Percentiles rank a stretch among this genome's conserved stretches.
Evolutionary conservation across 1,140 invertebrate genomes (phyloP).

Genomic region (Holcopasites calliopsidis): DNA sequence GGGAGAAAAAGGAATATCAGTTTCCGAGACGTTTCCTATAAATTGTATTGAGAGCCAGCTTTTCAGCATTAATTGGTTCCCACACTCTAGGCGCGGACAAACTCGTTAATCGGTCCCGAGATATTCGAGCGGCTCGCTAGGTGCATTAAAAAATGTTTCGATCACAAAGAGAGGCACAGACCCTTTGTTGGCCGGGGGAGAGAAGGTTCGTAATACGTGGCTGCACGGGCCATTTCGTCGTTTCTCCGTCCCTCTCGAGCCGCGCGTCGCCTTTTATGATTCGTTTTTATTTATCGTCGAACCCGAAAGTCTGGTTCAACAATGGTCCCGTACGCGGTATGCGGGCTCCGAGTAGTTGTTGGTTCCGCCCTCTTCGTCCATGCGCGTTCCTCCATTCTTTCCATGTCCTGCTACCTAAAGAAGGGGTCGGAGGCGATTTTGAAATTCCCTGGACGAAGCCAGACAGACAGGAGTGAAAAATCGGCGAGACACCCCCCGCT

Average conservation of each 20-base stretch:
- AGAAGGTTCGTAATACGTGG: neutral
- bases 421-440: no score
- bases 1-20: neutral
- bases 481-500: neutral
- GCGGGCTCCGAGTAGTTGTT: conserved; percentile 31
- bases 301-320: conserved; percentile 40
- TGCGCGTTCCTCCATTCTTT: neutral
- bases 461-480: conserved; percentile 22
- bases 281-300: conserved; percentile 38
- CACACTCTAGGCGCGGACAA: neutral
- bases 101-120: conserved; percentile 30
- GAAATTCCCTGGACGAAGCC: no score
- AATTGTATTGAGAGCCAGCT: no score
- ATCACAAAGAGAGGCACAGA: conserved; percentile 36
- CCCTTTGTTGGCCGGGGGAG: conserved; percentile 17
- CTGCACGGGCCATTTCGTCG: conserved; percentile 31
- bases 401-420: neutral
- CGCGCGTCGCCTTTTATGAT: conserved; percentile 28
- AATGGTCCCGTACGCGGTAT: conserved; percentile 57
- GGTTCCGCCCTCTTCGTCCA: conserved; percentile 12
- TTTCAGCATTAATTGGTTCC: conserved; percentile 34
- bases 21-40: neutral
- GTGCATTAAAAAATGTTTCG: conserved; percentile 40
- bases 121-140: conserved; percentile 9
- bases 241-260: conserved; percentile 8